phyloP scores from a whole-genome alignment of 2,797 vertebrate species.

The Lophura swinhoii region DNA sequence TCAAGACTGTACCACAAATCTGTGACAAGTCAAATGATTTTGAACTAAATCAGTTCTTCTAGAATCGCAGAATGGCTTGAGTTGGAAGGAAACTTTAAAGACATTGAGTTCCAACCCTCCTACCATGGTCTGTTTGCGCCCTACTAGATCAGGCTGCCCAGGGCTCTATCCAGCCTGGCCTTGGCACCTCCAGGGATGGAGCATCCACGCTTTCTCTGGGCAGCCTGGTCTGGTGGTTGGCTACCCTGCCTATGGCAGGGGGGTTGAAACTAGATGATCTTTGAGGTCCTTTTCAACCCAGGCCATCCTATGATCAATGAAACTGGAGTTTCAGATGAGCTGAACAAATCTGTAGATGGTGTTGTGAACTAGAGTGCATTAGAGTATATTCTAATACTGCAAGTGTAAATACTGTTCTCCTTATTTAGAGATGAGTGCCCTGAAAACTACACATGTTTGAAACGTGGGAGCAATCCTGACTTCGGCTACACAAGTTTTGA shows the following conservation, averaged over 20 bases:
- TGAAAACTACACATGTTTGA: slow-evolving; percentile 80
- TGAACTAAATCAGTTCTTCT: not conserved
- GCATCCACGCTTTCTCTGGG: no score
- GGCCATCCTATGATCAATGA: not conserved
- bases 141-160: no score
- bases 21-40: not conserved
- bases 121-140: no score
- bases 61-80: no score
- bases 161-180: no score
- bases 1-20: not conserved
- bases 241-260: no score
- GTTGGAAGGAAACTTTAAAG: no score
- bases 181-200: no score
- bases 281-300: no score
- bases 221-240: no score
- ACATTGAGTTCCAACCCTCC: no score
- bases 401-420: not conserved
- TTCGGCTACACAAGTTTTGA: slow-evolving; percentile 95
- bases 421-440: slow-evolving; percentile 76
- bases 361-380: not conserved
- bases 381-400: not conserved
- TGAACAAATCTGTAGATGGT: not conserved
- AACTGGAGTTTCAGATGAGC: not conserved
- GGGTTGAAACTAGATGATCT: no score
- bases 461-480: slow-evolving; percentile 86